Evolutionary conservation across 2,113 vertebrate genomes (phyloP), one percentile per base, ranked within the genome.

Genomic region (Martes martes): DNA sequence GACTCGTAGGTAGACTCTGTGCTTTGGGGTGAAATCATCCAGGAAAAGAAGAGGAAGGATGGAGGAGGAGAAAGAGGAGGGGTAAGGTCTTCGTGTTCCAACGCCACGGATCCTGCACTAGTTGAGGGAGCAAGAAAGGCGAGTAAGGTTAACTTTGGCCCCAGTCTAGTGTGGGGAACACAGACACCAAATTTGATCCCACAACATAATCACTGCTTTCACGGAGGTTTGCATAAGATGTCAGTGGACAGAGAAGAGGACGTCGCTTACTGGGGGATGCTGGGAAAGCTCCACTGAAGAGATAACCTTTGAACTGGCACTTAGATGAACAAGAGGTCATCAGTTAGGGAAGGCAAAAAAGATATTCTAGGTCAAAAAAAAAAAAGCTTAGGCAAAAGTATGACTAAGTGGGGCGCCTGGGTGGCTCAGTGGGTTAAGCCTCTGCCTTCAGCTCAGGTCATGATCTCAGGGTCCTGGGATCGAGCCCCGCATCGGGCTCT

Each of bases 161-260:
- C 39, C 28, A 8, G 8, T 28, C 57, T n/a, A 14, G 4, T 1
- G 28, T 76, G 45, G 42, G 57, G 9, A 39, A 63, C 36, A 10
- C 6, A 31, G 61, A 52, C 10, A 57, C 36, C 24, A 18, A 3
- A 65, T 61, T 81, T 1, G 26, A 33, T 14, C 36, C 28, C 2
- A 11, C 24, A 16, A 1, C 14, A 9, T 6, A 4, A 52, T 28
- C 3, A 1, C 0, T 28, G 59, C 7, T 74, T 52, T 33, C 36
- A n/a, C 1, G 2, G 33, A 21, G 5, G 26, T 63, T 71, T 78
- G 45, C 10, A 3, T 45, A 28, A 61, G 47, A 50, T 16, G 7
- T 7, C 47, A 42, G 14, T 63, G 33, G 59, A 24, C 57, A 28
- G 16, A 24, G 42, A 33, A 84, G 15, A 83, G 71, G 73, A 71